Evolutionary conservation across 1,140 invertebrate species (phyloP), one percentile per base, ranked within the genome.

Genomic region (Ceratosolen fusciceps): DNA sequence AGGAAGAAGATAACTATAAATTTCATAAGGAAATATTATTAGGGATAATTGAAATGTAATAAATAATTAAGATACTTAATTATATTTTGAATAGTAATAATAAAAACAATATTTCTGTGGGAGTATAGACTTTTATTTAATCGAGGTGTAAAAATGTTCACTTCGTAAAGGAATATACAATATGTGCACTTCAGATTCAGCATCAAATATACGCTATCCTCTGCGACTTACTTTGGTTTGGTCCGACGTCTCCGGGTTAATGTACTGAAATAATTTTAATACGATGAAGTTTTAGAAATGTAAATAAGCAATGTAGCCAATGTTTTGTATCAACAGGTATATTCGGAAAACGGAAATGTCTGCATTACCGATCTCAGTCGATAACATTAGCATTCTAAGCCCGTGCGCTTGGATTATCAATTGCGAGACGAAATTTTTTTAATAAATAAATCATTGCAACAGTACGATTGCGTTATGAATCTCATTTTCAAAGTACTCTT

Each of bases 201-300:
- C 58, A 3, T 29, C 49, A 67, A 39, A 65, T 65, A 80, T 56
- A n/a, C 81, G 84, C 83, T 79, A 81, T 86, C 80, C 85, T 83
- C 80, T 81, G 73, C 79, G 81, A 76, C 80, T 89, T 85, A 88
- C 85, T 89, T 90, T 81, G 86, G 87, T 70, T 80, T 83, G 82
- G 81, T 85, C 80, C 86, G 86, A 83, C 88, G 88, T 84, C 88
- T 88, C 85, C 89, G 86, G 67, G 89, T 90, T 83, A 90, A 84
- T 34, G 89, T 90, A 83, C 89, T 90, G 85, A 49, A 90, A 89
- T 83, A 87, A n/a, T n/a, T n/a, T n/a, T n/a, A n/a, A n/a, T n/a
- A n/a, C n/a, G 71, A 82, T 80, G 26, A 81, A 60, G 29, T 60
- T 60, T 60, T 60, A 26, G 7, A 12, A 2, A 24, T 26, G 5